Conservation (phyloP, 2,113 vertebrate genomes). For the Notarius lentiginosus region DNA sequence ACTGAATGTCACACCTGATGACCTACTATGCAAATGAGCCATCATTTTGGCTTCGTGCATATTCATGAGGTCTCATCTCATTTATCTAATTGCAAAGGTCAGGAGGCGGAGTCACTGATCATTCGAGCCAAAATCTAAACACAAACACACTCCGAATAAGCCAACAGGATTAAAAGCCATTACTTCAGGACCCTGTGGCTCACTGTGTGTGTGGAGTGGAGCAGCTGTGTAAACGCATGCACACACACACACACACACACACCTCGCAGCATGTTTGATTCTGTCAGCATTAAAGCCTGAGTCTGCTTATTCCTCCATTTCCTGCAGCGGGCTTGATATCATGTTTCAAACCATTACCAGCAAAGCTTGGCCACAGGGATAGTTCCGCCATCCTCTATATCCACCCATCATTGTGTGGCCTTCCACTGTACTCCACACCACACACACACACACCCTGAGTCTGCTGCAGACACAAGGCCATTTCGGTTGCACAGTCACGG, state of each 20-base stretch:
- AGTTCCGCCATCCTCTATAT: conserved; percentile 52
- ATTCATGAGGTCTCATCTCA: conserved; percentile 38
- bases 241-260: conserved; percentile 4
- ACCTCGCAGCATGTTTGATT: conserved; percentile 42
- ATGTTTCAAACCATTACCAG: conserved; percentile 72
- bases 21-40: conserved; percentile 33
- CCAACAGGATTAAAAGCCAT: neutral
- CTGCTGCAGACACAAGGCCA: conserved; percentile 24
- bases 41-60: conserved; percentile 38
- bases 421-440: conserved; percentile 44
- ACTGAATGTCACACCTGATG: conserved; percentile 46
- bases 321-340: conserved; percentile 63
- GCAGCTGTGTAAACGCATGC: neutral
- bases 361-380: conserved; percentile 57
- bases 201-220: neutral
- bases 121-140: conserved; percentile 17
- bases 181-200: conserved; percentile 14
- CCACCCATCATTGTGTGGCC: conserved; percentile 62
- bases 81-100: conserved; percentile 52
- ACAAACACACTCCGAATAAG: conserved; percentile 14
- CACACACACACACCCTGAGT: conserved; percentile 20
- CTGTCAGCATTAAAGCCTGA: conserved; percentile 51
- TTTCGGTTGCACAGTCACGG: conserved; percentile 11
- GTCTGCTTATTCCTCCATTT: conserved; percentile 53
- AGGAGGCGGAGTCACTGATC: conserved; percentile 13